Evolutionary conservation across 1,140 invertebrate species (phyloP), one percentile per base, ranked within the genome.

Genomic region (Pectinophora gossypiella): DNA sequence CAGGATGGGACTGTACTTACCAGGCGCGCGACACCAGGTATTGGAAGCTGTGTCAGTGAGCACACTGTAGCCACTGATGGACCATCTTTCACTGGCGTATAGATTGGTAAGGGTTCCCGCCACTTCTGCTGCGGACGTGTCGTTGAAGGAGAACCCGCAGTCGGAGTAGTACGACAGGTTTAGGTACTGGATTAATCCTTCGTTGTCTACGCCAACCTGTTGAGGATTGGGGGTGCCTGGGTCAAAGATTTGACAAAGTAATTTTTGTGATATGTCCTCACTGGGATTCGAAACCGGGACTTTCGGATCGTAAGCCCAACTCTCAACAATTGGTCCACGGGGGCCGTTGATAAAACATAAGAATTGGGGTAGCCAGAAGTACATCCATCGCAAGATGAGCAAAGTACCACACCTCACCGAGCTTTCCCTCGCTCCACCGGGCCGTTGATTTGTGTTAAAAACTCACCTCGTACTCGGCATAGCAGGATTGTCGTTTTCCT

Each of bases 41-140:
- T 92, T 92, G 0, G 86, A 79, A 0, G 93, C 87, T n/a, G 91
- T 88, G 57, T 94, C 91, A 0, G 94, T 93, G 48, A 88, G 85
- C 0, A 91, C 90, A 20, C 90, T 88, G 44, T 89, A 90, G 0
- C 89, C 90, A n/a, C 77, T 81, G 0, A 91, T 57, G 42, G 77
- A 68, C 90, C 92, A 92, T 19, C 89, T 72, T 0, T 67, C 57
- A 19, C 60, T 48, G 23, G 90, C 81, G 58, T 94, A 94, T 44
- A 92, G 90, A 52, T 89, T 92, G 0, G 73, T 63, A 48, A 90
- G 67, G 2, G 78, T 70, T 0, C 69, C 19, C 1, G 79, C 35
- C 7, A 85, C 68, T 0, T 71, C 56, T 1, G 63, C 61, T 0
- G 70, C 74, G 1, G 88, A 51, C 0, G 79, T 63, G 52, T 94